Base-by-base conservation (phyloP, 2,888 invertebrate genomes). In the Rhopalosiphum nymphaeae region DNA sequence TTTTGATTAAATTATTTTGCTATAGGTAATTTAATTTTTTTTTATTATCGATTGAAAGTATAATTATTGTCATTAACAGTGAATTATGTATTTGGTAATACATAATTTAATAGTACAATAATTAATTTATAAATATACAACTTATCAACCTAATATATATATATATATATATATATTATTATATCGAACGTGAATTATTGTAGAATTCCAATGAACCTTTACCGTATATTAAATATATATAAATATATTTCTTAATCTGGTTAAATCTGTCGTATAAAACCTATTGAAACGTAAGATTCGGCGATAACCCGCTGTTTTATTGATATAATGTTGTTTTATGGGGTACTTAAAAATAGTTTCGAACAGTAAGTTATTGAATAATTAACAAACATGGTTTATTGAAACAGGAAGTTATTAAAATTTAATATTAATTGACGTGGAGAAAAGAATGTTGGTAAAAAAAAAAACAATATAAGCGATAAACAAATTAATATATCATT, bases 341-440 rank as follows among this genome's bases (percentile, higher is more conserved):
- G 25, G 44, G 21, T 46, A 67, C 7, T 46, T 78, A 67, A 90
- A 89, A 46, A 67, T 46, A n/a, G 11, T 90, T 29, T 44, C 46
- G 9, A n/a, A 61, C 46, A 46, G 61, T 46, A 29, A 44, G 21
- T 61, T 29, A 26, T 56, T 46, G 57, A 57, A 57, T 25, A 46
- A 90, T 57, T 61, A 44, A n/a, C 56, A 16, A 26, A 21, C 67
- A 16, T n/a, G 46, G n/a, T 90, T 61, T 46, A 67, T 90, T 90
- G 21, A 67, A 67, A 90, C n/a, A 67, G 61, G 90, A 90, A 90
- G 67, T 90, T 67, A 61, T 90, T 90, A 61, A 90, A 61, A 61
- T 46, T 44, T 21, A 67, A 67, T 67, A 46, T 21, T 26, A 42
- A 61, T 90, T 61, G 61, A 89, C 57, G 42, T 16, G 61, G 10